Conservation (phyloP, 2,113 vertebrate genomes). For the Calypte anna region DNA sequence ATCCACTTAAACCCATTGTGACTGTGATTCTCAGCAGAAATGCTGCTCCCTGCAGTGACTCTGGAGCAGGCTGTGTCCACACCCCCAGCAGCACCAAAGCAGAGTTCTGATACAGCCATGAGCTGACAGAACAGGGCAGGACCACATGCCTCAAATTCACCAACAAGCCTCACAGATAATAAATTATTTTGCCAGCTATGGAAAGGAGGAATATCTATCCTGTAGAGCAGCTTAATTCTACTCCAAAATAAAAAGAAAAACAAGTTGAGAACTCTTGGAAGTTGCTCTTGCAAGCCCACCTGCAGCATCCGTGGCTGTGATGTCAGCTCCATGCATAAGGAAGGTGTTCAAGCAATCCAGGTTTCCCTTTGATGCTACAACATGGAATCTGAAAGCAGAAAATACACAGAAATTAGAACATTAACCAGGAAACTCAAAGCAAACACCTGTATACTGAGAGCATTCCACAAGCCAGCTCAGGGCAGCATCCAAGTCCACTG, state of each 20-base stretch:
- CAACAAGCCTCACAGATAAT: neutral
- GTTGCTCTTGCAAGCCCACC: slow-evolving; percentile 72
- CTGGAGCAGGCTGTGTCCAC: neutral
- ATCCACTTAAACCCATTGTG: neutral
- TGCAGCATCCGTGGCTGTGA: slow-evolving; percentile 87
- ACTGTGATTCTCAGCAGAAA: neutral
- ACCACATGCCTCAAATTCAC: neutral
- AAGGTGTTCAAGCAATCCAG: slow-evolving; percentile 92
- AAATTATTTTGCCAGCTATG: neutral
- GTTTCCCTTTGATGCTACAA: slow-evolving; percentile 91
- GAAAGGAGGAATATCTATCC: neutral
- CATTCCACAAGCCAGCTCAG: neutral
- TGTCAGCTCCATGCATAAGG: slow-evolving; percentile 87
- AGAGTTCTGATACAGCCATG: neutral
- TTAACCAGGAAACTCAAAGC: neutral
- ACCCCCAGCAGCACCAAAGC: neutral
- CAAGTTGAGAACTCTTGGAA: neutral
- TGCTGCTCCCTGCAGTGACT: neutral
- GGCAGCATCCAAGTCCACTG: neutral
- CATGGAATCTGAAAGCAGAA: slow-evolving; percentile 85
- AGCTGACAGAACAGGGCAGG: fast-evolving
- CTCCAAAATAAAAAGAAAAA: neutral
- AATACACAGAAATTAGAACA: neutral
- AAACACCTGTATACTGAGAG: neutral
- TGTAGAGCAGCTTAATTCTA: neutral